Percentiles rank a stretch among this genome's conserved stretches.
These are phyloP conservation scores for Pseudobourletiella spinata DNA, from an alignment of 1,140 invertebrate species.

Conservation along the genomic window DNA sequence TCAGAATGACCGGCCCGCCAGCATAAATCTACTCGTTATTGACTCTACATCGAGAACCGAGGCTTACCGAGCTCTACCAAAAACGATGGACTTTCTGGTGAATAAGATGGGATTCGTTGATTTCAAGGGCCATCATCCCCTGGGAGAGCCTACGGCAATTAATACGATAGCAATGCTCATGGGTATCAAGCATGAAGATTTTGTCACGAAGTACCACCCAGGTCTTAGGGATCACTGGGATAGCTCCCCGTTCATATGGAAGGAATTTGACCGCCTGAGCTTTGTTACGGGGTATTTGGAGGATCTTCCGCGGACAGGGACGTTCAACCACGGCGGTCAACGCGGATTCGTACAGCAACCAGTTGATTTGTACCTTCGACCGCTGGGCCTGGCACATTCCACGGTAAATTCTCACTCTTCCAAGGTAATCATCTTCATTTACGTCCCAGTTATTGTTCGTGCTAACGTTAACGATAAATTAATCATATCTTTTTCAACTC, in stretches of 20 bases:
- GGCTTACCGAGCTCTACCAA: constrained; percentile 68
- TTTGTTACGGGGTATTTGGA: constrained; percentile 42
- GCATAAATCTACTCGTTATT: constrained; percentile 52
- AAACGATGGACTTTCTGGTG: constrained; percentile 51
- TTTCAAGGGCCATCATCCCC: constrained; percentile 15
- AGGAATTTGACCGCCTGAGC: constrained; percentile 37
- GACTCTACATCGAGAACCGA: constrained; percentile 78
- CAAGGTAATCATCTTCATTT: no score
- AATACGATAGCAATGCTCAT: constrained; percentile 39
- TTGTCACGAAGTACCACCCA: background rate
- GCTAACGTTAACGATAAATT: background rate
- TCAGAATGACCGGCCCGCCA: constrained; percentile 1
- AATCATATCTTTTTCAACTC: background rate
- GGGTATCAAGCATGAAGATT: background rate
- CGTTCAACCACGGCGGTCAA: constrained; percentile 58
- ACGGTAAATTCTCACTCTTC: background rate
- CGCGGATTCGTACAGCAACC: constrained; percentile 66
- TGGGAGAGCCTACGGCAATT: constrained; percentile 41
- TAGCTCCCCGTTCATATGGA: constrained; percentile 40
- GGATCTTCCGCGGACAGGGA: constrained; percentile 40
- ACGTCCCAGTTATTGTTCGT: no score
- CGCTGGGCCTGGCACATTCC: constrained; percentile 49
- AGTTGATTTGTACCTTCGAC: constrained; percentile 70
- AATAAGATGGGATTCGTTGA: constrained; percentile 35
- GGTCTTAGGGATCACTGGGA: constrained; percentile 35